Base-by-base conservation (phyloP, 2,113 vertebrate species). In the Podilymbus podiceps region DNA sequence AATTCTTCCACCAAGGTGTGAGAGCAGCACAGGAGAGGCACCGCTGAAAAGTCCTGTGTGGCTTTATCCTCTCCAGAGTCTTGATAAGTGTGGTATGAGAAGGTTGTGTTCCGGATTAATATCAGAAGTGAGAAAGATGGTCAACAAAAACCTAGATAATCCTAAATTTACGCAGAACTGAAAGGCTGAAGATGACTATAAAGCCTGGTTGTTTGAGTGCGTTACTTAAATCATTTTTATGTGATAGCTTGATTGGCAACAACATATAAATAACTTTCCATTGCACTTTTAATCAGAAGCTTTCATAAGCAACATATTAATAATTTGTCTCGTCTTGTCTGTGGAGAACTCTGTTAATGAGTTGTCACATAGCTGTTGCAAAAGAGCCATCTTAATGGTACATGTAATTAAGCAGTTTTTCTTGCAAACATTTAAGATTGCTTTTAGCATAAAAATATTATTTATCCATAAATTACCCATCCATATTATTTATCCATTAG, bases 401-500 rank as follows among this genome's bases (percentile, higher is more conserved):
- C 83, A 83, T 98, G 96, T 97, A 98, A 98, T 98, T 98, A 98
- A 98, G 95, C 52, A 2, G 52, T 97, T 97, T 97, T 91, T 87
- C 96, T 96, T 96, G 93, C 90, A 97, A 98, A 97, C 95, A 89
- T 93, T 92, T 94, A 92, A 95, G 93, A 97, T 95, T 93, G 90
- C 90, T 94, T 97, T 83, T 66, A 92, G 82, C 96, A 92, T 94
- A 84, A 91, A 96, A 96, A 93, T 92, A 93, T 86, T 96, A 97
- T 97, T 97, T 97, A 85, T 95, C 93, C 83, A 82, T 96, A 96
- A 95, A 90, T 90, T 90, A 73, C 68, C 50, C 69, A 23, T 42
- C 47, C 53, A 81, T 85, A 85, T 94, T 97, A 97, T 98, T 97
- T 96, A 86, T 95, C 96, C 91, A 88, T 96, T 96, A 94, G 49